These are phyloP conservation scores for Monarcha castaneiventris DNA, from an alignment of 2,113 vertebrate genomes.

Conservation along the genomic window DNA sequence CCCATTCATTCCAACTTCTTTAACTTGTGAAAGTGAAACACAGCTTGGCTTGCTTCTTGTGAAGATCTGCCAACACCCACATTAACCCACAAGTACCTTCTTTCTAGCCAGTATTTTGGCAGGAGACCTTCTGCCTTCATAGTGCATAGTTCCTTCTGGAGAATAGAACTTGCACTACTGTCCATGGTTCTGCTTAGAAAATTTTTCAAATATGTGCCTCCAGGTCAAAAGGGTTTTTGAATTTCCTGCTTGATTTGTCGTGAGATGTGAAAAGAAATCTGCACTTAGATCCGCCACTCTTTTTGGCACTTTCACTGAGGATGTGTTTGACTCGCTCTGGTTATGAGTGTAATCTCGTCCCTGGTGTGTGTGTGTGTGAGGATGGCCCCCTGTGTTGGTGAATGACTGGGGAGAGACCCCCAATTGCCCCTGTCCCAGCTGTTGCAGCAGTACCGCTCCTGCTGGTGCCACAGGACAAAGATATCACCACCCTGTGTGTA, in stretches of 20 bases:
- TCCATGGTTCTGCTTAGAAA: background rate
- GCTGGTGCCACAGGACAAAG: background rate
- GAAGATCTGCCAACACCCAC: conserved; percentile 12
- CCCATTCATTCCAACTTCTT: background rate
- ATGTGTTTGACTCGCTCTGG: background rate
- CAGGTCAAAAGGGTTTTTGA: background rate
- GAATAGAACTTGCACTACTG: background rate
- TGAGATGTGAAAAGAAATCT: background rate
- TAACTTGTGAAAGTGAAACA: conserved; percentile 17
- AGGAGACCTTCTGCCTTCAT: background rate
- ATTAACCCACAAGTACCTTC: conserved; percentile 18
- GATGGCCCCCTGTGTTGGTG: background rate
- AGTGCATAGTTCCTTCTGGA: background rate
- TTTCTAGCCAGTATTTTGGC: background rate
- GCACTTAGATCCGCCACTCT: rapidly evolving
- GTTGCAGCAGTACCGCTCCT: background rate
- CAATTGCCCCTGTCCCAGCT: background rate
- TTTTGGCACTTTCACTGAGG: background rate
- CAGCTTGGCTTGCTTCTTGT: background rate
- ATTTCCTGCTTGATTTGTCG: background rate
- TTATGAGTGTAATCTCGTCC: background rate
- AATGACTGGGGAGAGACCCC: too few species aligned
- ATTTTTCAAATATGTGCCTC: background rate
- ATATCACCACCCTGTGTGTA: rapidly evolving
- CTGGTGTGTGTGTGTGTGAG: background rate